These are phyloP conservation scores for Aphelocoma coerulescens DNA, from an alignment of 2,113 vertebrate species.

Conservation along the genomic window DNA sequence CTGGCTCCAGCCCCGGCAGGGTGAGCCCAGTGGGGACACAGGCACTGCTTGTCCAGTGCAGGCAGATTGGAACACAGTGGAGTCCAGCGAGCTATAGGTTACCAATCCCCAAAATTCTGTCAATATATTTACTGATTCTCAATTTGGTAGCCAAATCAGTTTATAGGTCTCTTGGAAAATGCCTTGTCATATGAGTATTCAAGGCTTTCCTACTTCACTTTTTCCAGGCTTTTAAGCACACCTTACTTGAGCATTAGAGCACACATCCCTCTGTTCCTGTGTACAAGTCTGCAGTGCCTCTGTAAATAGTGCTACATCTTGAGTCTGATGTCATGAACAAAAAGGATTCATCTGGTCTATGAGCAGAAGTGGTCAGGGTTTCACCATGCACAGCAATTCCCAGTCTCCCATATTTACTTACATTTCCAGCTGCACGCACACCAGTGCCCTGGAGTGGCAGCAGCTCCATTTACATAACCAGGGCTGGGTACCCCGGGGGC, in stretches of 20 bases:
- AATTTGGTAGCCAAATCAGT: background rate
- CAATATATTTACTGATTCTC: fast-evolving
- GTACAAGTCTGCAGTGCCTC: background rate
- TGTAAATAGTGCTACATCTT: background rate
- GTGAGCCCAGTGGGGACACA: fast-evolving
- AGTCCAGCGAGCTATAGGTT: background rate
- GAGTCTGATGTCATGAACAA: background rate
- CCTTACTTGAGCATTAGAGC: background rate
- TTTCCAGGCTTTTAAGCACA: background rate
- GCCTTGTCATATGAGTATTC: fast-evolving
- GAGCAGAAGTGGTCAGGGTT: background rate
- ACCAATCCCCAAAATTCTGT: fast-evolving
- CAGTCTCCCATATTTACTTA: background rate
- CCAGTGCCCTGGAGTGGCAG: background rate
- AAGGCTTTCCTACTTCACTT: fast-evolving
- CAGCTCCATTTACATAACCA: background rate
- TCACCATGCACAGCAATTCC: background rate
- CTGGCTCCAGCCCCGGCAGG: background rate
- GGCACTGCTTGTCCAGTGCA: no score
- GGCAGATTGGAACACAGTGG: fast-evolving
- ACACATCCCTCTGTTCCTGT: fast-evolving
- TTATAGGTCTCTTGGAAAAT: background rate
- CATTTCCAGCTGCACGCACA: background rate
- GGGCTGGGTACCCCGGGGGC: background rate
- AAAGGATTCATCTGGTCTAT: background rate